phyloP scores from a whole-genome alignment of 1,140 invertebrate species.

The Procambarus virginalis region DNA sequence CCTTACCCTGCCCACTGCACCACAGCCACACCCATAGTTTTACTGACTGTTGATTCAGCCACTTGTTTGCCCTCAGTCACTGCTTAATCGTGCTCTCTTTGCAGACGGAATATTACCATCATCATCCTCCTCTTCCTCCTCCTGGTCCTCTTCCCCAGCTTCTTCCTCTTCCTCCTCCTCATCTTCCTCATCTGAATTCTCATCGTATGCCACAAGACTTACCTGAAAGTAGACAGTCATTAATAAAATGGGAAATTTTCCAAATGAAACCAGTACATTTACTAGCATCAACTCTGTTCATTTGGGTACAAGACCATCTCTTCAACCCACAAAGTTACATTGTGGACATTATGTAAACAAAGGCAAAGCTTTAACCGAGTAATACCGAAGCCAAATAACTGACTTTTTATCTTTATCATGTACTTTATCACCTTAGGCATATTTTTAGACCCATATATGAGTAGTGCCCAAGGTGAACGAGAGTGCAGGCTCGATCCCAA shows the following conservation, averaged over 20 bases:
- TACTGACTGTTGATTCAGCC: slow-evolving; percentile 32
- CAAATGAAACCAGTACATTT: too few species aligned
- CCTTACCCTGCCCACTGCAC: slow-evolving; percentile 37
- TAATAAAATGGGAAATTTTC: background rate
- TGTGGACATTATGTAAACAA: too few species aligned
- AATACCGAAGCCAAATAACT: too few species aligned
- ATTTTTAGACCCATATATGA: too few species aligned
- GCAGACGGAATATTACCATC: slow-evolving; percentile 46
- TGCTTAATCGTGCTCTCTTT: slow-evolving; percentile 46
- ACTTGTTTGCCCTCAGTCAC: slow-evolving; percentile 33
- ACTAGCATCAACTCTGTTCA: too few species aligned
- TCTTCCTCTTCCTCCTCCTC: slow-evolving; percentile 81
- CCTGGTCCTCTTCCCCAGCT: slow-evolving; percentile 41
- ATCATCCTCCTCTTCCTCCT: slow-evolving; percentile 51
- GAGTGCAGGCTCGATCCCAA: too few species aligned
- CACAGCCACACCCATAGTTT: slow-evolving; percentile 35
- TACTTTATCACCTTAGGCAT: too few species aligned
- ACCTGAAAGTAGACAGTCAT: slow-evolving; percentile 76
- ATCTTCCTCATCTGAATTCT: slow-evolving; percentile 95
- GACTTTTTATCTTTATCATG: too few species aligned
- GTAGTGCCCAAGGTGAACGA: too few species aligned
- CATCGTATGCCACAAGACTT: slow-evolving; percentile 95
- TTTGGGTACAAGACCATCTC: too few species aligned
- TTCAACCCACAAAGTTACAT: too few species aligned
- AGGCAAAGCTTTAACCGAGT: too few species aligned